Evolutionary conservation across 2,888 invertebrate genomes (phyloP), one percentile per base, ranked within the genome.

Genomic region (Endotricha flammealis): DNA sequence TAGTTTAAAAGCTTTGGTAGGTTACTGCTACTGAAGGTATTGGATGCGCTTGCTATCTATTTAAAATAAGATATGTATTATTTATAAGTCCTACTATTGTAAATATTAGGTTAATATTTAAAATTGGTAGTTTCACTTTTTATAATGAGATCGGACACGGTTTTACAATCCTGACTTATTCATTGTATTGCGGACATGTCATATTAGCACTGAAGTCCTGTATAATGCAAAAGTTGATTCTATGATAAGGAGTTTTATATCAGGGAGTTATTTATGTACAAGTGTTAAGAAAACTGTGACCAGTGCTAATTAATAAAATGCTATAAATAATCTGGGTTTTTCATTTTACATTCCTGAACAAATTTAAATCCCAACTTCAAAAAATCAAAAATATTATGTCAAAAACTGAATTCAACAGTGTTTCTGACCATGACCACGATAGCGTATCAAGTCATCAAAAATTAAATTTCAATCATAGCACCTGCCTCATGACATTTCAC

Each of bases 71-170:
- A 42, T 59, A 58, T 57, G 56, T 55, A 54, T 53, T 70, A 72
- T 66, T 69, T 72, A 67, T 81, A 81, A 67, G 74, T 64, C 57
- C 57, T 70, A 65, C 59, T 74, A 64, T 65, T 81, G 86, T 85
- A 85, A 78, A 85, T 85, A 86, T 83, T 80, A 78, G 51, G 54
- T 63, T 78, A 83, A 58, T 85, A 85, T 83, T 86, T 83, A 83
- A 83, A 77, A 74, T 75, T 73, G 69, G 69, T 75, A 80, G 68
- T 75, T 69, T 67, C 72, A 69, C 66, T 75, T 73, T 71, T 75
- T 64, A 63, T 63, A 50, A 44, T 42, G 49, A 41, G 42, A 50
- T 42, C 42, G 36, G 53, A 55, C 54, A 53, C 43, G 44, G 44
- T 42, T 47, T 48, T 43, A 46, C 46, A 48, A 57, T 57, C 60